Evolutionary conservation across 1,140 invertebrate genomes (phyloP).

Genomic region (Euwallacea fornicatus): DNA sequence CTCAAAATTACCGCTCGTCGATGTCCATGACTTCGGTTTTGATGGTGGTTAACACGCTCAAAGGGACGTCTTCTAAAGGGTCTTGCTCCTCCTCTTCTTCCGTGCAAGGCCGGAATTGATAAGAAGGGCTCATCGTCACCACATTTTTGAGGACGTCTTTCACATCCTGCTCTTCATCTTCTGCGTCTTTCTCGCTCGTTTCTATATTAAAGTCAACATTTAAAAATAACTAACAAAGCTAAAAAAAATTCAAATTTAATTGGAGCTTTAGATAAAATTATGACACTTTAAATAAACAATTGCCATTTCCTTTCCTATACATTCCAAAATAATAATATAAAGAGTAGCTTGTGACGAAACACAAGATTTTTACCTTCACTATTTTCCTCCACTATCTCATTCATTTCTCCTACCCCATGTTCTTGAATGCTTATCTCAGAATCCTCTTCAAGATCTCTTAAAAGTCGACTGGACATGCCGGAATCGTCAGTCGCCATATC

Average conservation of each 20-base stretch:
- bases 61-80: slow-evolving; percentile 9
- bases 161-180: slow-evolving; percentile 3
- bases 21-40: slow-evolving; percentile 26
- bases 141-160: slow-evolving; percentile 6
- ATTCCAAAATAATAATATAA: too few species aligned
- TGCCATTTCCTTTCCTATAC: too few species aligned
- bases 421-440: slow-evolving; percentile 6
- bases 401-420: background rate
- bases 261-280: too few species aligned
- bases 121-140: background rate
- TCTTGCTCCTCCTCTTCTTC: slow-evolving; percentile 7
- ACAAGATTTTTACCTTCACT: background rate
- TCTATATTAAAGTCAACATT: background rate
- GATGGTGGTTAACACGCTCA: slow-evolving; percentile 2
- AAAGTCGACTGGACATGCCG: background rate
- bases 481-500: slow-evolving; percentile 1
- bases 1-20: slow-evolving; percentile 26
- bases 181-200: background rate
- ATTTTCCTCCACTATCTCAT: background rate
- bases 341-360: too few species aligned
- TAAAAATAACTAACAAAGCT: too few species aligned
- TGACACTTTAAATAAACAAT: too few species aligned
- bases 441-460: slow-evolving; percentile 9
- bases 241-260: too few species aligned
- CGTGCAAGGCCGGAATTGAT: background rate